Evolutionary conservation across 2,797 vertebrate species (phyloP), one percentile per base, ranked within the genome.

Genomic region (Pampus argenteus): DNA sequence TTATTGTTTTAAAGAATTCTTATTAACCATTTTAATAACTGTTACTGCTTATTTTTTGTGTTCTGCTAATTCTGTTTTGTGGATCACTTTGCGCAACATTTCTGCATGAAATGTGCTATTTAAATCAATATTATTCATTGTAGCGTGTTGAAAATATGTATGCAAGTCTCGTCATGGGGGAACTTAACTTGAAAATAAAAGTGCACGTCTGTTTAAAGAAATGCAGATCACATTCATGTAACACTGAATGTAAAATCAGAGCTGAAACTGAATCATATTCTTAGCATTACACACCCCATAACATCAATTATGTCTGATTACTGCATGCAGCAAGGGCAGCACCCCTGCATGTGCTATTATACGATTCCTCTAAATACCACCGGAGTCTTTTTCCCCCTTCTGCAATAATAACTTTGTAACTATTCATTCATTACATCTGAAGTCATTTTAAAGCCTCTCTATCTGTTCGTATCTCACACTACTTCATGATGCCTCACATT

Each of bases 401-500:
- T 48, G 25, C 72, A 74, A 65, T 71, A 59, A 67, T 52, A 23
- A 48, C 2, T 0, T 22, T 23, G 40, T 61, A 52, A 26, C 65
- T 42, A 5, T 38, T 71, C 73, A 74, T 74, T 82, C 66, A 73
- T 71, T 51, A 49, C 22, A 71, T 75, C 49, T 75, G 47, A 67
- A 66, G 74, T 67, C 26, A 2, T 71, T 79, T 69, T 71, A 76
- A 66, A 78, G 70, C 62, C 67, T 76, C 64, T 77, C 44, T 1
- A 56, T 48, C 82, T 25, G 0, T 70, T 55, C 59, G 20, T 20
- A 58, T 77, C 72, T 78, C 71, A 47, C 81, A 49, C 47, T 45
- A 44, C 74, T 81, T 87, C 56, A 81, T 58, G 67, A 68, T 18
- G 73, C 83, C 85, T 88, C 81, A 74, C 82, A 76, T 83, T 79